Base-by-base conservation (phyloP, 1,140 invertebrate genomes). In the Cepaea nemoralis region DNA sequence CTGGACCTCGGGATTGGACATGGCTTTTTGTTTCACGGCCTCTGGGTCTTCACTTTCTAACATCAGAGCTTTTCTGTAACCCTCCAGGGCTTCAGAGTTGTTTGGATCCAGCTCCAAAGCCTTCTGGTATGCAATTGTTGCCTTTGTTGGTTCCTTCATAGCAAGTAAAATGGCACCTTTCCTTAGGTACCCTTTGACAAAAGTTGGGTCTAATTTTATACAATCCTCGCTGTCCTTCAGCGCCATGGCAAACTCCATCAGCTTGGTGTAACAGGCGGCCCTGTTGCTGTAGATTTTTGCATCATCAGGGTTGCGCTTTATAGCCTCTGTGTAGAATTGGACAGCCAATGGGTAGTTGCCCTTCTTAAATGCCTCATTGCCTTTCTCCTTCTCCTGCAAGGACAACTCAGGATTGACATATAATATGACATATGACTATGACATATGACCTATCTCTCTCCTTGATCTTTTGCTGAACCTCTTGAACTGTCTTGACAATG, bases 1-100 rank as follows among this genome's bases (percentile, higher is more conserved):
- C 91, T 99, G 97, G 33, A 99, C 94, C 92, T 99, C 99, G 0
- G 98, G 98, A 93, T 99, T 98, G n/a, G 94, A 94, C 97, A 99
- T 97, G 0, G 98, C 98, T 82, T 96, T 94, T 88, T 98, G 96
- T 70, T 96, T 93, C 12, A 98, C 95, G 92, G 99, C 97, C 88
- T 99, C 97, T 0, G 98, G 98, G 93, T 99, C 96, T 31, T 94
- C 88, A n/a, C 82, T 85, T 39, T 89, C 87, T 27, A 82, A 93
- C 81, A 96, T 94, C n/a, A 95, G 94, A 88, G 97, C 98, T 16
- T 95, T 94, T 70, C 95, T 94, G 91, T 98, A 98, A 0, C 97
- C 98, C 83, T 99, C 96, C 33, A 97, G 90, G 0, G 98, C 98
- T 92, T 99, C 93, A 24, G 95, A 94, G 91, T 97, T 99, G 84